Evolutionary conservation across 1,140 invertebrate genomes (phyloP).

Genomic region (Geopemphigus sp.): DNA sequence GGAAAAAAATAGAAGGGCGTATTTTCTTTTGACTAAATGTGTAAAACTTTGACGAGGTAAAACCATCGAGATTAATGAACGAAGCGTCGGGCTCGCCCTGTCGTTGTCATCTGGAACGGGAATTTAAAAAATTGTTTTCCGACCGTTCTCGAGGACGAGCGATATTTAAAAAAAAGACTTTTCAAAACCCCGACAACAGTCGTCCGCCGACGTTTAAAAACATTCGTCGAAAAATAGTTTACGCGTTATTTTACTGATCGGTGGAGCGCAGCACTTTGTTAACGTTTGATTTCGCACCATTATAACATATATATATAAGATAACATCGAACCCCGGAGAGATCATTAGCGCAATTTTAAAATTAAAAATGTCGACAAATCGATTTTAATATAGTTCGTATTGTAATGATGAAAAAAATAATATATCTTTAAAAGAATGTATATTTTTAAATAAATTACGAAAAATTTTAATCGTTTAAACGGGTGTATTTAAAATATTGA

Average conservation of each 20-base stretch:
- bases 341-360: too few relatives aligned
- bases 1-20: neutral
- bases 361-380: too few relatives aligned
- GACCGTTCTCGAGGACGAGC: neutral
- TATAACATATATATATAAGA: too few relatives aligned
- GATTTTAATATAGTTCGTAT: too few relatives aligned
- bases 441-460: too few relatives aligned
- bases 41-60: constrained; percentile 33
- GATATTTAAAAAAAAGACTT: constrained; percentile 7
- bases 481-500: too few relatives aligned
- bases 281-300: too few relatives aligned
- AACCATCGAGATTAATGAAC: constrained; percentile 25
- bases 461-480: too few relatives aligned
- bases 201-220: neutral
- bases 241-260: neutral
- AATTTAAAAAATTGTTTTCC: constrained; percentile 14
- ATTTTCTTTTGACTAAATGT: constrained; percentile 25
- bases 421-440: too few relatives aligned
- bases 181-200: neutral
- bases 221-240: constrained; percentile 6
- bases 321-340: too few relatives aligned
- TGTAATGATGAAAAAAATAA: too few relatives aligned
- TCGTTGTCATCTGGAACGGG: neutral
- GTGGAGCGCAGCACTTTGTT: neutral
- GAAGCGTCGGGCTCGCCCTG: neutral